Percentiles rank a stretch among this genome's conserved stretches.
Evolutionary conservation across 2,797 vertebrate genomes (phyloP).

Genomic region (Balearica regulorum): DNA sequence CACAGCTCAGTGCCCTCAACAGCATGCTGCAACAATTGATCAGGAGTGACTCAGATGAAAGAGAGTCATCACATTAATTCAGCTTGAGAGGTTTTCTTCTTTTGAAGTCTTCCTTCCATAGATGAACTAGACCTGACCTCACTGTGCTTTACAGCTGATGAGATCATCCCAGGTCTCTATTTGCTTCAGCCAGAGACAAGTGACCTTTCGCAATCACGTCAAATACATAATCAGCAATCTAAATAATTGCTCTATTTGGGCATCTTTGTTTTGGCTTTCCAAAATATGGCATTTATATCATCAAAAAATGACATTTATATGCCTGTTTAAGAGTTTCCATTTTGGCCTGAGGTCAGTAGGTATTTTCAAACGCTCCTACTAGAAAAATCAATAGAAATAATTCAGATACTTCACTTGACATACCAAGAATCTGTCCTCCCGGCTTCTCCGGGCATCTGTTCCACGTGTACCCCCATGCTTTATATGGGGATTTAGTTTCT

Average conservation of each 20-base stretch:
- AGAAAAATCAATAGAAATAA: conserved; percentile 20
- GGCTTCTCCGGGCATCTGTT: background rate
- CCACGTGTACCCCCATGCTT: background rate
- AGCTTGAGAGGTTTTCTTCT: background rate
- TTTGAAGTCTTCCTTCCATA: background rate
- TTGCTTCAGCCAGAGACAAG: background rate
- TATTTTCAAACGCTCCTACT: background rate
- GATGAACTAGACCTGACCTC: conserved; percentile 25
- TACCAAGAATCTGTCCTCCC: background rate
- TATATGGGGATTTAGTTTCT: background rate
- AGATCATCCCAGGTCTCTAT: conserved; percentile 39
- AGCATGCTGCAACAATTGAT: background rate
- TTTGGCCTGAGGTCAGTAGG: conserved; percentile 9
- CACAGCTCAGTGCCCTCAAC: background rate
- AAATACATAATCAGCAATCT: conserved; percentile 16
- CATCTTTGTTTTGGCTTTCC: conserved; percentile 15
- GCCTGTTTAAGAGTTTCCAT: conserved; percentile 7
- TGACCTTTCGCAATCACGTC: background rate
- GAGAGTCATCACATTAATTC: background rate
- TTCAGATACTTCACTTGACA: background rate
- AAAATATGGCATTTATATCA: background rate
- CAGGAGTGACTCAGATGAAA: background rate
- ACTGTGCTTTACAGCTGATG: conserved; percentile 10
- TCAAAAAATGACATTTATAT: conserved; percentile 18
- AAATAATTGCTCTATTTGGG: conserved; percentile 47